Evolutionary conservation across 2,888 invertebrate genomes (phyloP), one percentile per base, ranked within the genome.

Genomic region (Phaedon cochleariae): DNA sequence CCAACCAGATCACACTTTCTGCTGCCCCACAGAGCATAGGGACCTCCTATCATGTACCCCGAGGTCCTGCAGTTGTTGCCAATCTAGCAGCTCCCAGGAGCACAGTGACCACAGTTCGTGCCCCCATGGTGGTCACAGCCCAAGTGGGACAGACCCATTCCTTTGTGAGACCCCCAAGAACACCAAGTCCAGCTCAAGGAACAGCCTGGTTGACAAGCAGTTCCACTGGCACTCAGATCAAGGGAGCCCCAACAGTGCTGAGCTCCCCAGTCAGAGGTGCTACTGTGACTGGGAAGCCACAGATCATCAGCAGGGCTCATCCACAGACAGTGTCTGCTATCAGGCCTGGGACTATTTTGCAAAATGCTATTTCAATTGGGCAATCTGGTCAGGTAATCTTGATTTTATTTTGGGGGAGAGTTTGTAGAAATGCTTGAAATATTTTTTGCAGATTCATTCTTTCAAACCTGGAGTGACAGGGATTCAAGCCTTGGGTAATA

Each of bases 1-100:
- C 83, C 22, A 73, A 81, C 20, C 84, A 84, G 71, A 82, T 84
- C 49, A 82, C 84, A 1, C 76, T 84, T 49, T 78, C 82, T 29
- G 76, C 81, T 22, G 70, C 78, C 15, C 64, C 80, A 17, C 80
- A 82, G 18, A 77, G 80, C 7, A 77, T 81, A n/a, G 82, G 81
- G 48, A 73, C 81, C 9, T 79, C 82, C 15, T 84, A 82, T 71
- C 84, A 84, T 74, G 84, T 84, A 5, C 84, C 84, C 6, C 76
- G 88, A 64, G 92, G 92, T 1, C 88, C 92, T 15, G 92, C 92
- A 0, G 91, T 91, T 10, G 92, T 92, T 1, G 92, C 92, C 0
- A 92, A 90, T 69, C 86, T 92, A 18, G 89, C 92, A 10, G 89
- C 91, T 6, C 89, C 92, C 0, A 87, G 92, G 61, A 85, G 87